These are phyloP conservation scores for Coenobita brevimanus DNA, from an alignment of 1,140 invertebrate species.

Conservation along the genomic window DNA sequence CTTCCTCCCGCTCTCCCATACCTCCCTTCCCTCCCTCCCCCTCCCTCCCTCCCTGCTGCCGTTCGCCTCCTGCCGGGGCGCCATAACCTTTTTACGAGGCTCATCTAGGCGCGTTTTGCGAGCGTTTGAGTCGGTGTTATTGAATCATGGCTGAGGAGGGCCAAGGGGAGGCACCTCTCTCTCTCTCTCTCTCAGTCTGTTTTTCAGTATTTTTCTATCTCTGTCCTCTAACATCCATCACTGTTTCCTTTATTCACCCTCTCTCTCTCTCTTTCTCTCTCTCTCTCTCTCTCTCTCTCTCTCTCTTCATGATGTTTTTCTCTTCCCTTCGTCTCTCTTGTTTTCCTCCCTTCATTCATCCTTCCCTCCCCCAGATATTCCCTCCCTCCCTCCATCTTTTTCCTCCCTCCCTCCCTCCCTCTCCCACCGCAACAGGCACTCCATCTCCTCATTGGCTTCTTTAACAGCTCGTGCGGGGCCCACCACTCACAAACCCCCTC, in stretches of 20 bases:
- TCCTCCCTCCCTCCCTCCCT: background rate
- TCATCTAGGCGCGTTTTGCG: conserved; percentile 61
- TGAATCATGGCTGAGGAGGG: conserved; percentile 59
- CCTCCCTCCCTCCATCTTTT: background rate
- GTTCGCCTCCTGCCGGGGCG: no score
- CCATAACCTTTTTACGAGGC: conserved; percentile 64
- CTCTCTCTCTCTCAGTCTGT: background rate
- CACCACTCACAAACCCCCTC: no score
- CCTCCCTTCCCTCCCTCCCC: background rate
- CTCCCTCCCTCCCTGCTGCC: background rate
- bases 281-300: background rate
- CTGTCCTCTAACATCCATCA: background rate
- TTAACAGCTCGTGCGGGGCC: no score
- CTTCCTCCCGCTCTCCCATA: background rate
- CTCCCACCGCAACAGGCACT: no score
- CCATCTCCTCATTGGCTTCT: no score
- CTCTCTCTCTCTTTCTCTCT: background rate
- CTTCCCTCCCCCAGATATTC: no score
- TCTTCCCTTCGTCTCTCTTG: background rate
- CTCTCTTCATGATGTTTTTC: background rate
- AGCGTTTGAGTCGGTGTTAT: conserved; percentile 65
- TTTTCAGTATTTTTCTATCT: background rate
- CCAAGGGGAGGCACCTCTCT: conserved; percentile 33
- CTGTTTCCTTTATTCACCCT: background rate
- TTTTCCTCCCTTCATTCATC: background rate